phyloP scores from a whole-genome alignment of 2,888 invertebrate genomes.

The Tipula vernalis region DNA sequence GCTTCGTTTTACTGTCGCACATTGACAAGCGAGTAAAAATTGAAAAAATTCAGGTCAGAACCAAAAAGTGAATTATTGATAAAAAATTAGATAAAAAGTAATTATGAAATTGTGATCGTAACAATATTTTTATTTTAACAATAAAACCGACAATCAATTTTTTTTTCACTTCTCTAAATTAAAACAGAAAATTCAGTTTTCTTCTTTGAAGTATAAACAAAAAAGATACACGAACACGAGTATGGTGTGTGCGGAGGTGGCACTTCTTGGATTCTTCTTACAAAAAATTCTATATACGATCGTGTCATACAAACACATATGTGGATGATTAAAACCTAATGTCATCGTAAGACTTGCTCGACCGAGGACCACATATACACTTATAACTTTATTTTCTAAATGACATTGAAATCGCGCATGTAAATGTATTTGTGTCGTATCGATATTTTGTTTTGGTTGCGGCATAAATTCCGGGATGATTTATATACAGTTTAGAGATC shows the following conservation, averaged over 20 bases:
- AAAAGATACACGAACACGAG: no score
- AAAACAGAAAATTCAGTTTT: no score
- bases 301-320: not conserved
- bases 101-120: no score
- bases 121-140: no score
- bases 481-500: not conserved
- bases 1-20: no score
- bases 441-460: not conserved
- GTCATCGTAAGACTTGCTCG: not conserved
- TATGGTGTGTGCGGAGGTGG: not conserved
- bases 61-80: not conserved
- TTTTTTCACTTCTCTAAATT: no score
- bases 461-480: not conserved
- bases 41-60: not conserved
- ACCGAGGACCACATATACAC: not conserved
- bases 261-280: not conserved
- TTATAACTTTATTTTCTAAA: not conserved
- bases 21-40: no score
- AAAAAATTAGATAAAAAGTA: no score
- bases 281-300: not conserved
- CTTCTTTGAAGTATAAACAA: not conserved
- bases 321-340: not conserved
- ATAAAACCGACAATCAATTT: no score
- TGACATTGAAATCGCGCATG: not conserved
- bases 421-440: not conserved